Evolutionary conservation across 2,888 invertebrate species (phyloP).

Genomic region (Epistrophe eligans): DNA sequence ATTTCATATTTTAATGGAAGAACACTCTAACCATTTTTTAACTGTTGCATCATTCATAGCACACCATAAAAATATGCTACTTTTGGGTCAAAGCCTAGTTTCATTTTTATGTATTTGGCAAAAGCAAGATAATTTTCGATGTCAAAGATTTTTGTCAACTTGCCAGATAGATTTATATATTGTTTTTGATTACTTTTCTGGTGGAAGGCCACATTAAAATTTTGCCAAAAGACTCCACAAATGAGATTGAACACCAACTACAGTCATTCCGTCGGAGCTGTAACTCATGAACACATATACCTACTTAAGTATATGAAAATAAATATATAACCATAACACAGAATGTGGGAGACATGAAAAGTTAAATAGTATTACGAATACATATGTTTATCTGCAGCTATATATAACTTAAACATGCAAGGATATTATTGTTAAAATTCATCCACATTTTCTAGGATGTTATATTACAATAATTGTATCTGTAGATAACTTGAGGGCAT

Average conservation of each 20-base stretch:
- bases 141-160: slow-evolving; percentile 39
- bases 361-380: slow-evolving; percentile 1
- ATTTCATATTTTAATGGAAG: not conserved
- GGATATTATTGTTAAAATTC: slow-evolving; percentile 26
- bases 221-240: slow-evolving; percentile 21
- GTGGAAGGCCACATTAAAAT: slow-evolving; percentile 24
- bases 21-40: not conserved
- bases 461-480: slow-evolving; percentile 12
- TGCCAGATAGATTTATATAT: slow-evolving; percentile 35
- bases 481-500: slow-evolving; percentile 9
- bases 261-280: not conserved
- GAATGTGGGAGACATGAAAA: slow-evolving; percentile 8
- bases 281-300: not conserved
- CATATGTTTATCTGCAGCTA: not conserved
- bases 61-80: slow-evolving; percentile 5
- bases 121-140: slow-evolving; percentile 23
- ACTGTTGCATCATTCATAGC: slow-evolving; percentile 28
- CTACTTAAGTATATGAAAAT: not conserved
- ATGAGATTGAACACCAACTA: slow-evolving; percentile 34
- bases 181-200: slow-evolving; percentile 38
- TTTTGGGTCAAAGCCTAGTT: slow-evolving; percentile 32
- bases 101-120: slow-evolving; percentile 23
- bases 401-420: not conserved
- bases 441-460: slow-evolving; percentile 13
- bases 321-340: slow-evolving; percentile 1